phyloP scores from a whole-genome alignment of 2,888 invertebrate species.

The Cosmia trapezina region DNA sequence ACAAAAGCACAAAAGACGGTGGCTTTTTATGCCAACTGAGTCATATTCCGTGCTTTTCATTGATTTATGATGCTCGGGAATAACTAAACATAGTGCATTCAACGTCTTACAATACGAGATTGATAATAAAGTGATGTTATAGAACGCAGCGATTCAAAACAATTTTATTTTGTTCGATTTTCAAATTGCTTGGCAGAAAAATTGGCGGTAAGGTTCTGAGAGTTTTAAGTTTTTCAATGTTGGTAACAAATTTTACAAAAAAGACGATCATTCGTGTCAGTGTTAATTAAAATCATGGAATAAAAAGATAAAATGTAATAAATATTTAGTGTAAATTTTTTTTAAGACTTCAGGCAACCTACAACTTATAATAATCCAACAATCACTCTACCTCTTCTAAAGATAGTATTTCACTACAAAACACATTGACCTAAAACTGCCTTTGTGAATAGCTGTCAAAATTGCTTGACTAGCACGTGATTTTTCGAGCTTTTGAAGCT shows the following conservation, averaged over 20 bases:
- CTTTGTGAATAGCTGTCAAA: too few species aligned
- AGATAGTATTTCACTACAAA: too few species aligned
- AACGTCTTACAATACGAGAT: constrained; percentile 57
- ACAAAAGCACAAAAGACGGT: constrained; percentile 74
- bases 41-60: constrained; percentile 66
- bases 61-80: constrained; percentile 63
- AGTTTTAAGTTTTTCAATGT: constrained; percentile 23
- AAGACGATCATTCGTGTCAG: neutral
- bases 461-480: too few species aligned
- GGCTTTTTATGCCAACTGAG: constrained; percentile 74
- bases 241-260: neutral
- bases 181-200: constrained; percentile 26
- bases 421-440: too few species aligned
- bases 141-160: constrained; percentile 46
- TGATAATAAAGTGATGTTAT: constrained; percentile 54
- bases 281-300: neutral
- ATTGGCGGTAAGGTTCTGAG: constrained; percentile 19
- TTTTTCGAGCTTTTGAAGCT: too few species aligned
- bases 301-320: too few species aligned
- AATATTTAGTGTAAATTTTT: too few species aligned
- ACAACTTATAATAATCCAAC: too few species aligned
- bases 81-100: constrained; percentile 60
- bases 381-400: too few species aligned
- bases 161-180: constrained; percentile 53
- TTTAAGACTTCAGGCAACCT: too few species aligned